A percentile compares a stretch with the other conserved stretches of the same genome.
Evolutionary conservation across 2,888 invertebrate genomes (phyloP).

Genomic region (Luperina testacea): DNA sequence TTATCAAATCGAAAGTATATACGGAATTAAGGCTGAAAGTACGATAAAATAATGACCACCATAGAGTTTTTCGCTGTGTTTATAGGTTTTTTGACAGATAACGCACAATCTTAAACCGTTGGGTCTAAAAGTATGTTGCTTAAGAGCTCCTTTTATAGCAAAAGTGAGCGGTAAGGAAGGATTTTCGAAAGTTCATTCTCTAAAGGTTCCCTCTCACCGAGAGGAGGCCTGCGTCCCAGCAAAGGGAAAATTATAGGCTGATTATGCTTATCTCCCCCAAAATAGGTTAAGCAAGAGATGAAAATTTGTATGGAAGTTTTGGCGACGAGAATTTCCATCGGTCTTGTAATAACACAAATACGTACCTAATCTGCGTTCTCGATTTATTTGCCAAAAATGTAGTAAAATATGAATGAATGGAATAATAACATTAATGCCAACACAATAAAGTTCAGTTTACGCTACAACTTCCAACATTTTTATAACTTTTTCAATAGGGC

Average conservation of each 20-base stretch:
- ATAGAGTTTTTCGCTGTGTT: neutral
- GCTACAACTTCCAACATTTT: too few relatives aligned
- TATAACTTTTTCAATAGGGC: too few relatives aligned
- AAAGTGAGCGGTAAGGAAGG: neutral
- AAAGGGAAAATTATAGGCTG: too few relatives aligned
- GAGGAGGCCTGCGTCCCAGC: neutral
- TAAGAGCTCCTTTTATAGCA: neutral
- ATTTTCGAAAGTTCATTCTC: neutral
- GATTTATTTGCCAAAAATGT: too few relatives aligned
- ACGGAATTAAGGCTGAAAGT: neutral
- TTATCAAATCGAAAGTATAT: constrained; percentile 41
- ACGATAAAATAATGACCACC: neutral
- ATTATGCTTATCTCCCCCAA: neutral
- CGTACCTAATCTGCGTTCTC: too few relatives aligned
- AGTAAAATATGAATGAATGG: too few relatives aligned
- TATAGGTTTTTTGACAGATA: neutral
- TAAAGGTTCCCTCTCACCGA: neutral
- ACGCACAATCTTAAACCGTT: neutral
- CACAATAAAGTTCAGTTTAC: too few relatives aligned
- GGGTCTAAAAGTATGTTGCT: neutral
- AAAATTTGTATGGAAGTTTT: neutral
- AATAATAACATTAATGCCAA: too few relatives aligned
- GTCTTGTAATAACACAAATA: neutral
- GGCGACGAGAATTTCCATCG: neutral
- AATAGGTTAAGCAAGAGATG: neutral